A percentile compares a stretch with the other conserved stretches of the same genome.
These are phyloP conservation scores for Sorex maritimensis DNA, from an alignment of 2,797 vertebrate genomes.

Conservation along the genomic window DNA sequence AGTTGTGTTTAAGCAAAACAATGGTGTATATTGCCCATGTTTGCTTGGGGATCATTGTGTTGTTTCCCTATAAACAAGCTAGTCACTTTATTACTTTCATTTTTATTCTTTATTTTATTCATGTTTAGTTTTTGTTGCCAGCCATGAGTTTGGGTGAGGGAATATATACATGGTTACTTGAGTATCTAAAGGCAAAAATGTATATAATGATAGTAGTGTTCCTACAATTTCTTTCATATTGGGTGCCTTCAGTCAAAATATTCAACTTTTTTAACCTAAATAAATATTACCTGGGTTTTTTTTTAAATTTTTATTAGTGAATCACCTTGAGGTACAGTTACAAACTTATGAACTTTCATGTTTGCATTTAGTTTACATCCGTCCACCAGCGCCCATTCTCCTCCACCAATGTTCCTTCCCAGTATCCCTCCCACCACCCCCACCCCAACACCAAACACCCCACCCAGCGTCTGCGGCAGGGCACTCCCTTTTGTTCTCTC, in stretches of 20 bases:
- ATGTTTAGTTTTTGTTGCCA: not conserved
- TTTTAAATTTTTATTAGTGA: too few species aligned
- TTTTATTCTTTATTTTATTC: not conserved
- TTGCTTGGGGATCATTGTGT: not conserved
- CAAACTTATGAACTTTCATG: too few species aligned
- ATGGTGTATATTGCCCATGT: not conserved
- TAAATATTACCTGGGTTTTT: not conserved
- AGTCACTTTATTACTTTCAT: not conserved
- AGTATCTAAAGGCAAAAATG: not conserved
- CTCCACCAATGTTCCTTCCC: too few species aligned
- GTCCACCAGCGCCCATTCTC: too few species aligned
- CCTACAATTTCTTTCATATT: not conserved
- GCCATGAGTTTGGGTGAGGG: not conserved
- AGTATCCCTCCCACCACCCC: too few species aligned
- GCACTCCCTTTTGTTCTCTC: too few species aligned
- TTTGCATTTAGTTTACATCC: too few species aligned
- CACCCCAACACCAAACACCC: too few species aligned
- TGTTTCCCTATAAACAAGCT: slow-evolving; percentile 15
- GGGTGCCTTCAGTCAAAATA: not conserved
- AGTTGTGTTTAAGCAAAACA: slow-evolving; percentile 51
- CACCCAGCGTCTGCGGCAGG: too few species aligned
- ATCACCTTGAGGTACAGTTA: too few species aligned
- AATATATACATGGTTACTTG: not conserved
- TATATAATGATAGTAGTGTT: not conserved
- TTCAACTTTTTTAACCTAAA: slow-evolving; percentile 29